Evolutionary conservation across 1,140 invertebrate genomes (phyloP), one percentile per base, ranked within the genome.

Genomic region (Nebria ingens): DNA sequence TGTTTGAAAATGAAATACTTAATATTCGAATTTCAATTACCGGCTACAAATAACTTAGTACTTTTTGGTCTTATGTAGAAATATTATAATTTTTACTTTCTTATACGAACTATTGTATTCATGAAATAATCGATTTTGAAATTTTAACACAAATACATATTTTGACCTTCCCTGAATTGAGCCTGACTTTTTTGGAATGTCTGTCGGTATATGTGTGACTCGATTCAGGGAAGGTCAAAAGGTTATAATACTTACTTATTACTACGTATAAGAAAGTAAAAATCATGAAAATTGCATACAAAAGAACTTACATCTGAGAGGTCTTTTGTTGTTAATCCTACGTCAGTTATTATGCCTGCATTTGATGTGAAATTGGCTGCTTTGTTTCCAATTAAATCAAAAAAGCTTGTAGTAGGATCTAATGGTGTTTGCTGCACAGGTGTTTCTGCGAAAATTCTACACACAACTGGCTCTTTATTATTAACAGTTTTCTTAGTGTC

Each of bases 401-500:
- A 70, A 59, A 71, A 71, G 6, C 65, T 57, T 29, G 68, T 64
- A 19, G 68, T 68, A 3, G 66, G 68, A 60, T 71, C 68, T n/a
- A 56, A 19, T 25, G 55, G 12, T 60, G 69, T 66, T 19, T 62
- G 51, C 50, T 64, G 65, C 19, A 59, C 54, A n/a, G 65, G 57
- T 2, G 64, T 65, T 57, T 72, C 67, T 2, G 68, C 62, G 61
- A 74, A 76, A 53, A 75, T 62, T 63, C 69, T 65, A 60, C 74
- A 75, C 2, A 74, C 68, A 53, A 70, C 68, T 21, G 73, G 72
- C 57, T 75, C 72, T 19, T 53, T 17, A 2, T 17, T 21, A n/a
- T 23, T 23, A 15, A 34, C 6, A 12, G 9, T 45, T 17, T 45
- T 45, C 40, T 17, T 17, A 3, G 40, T 45, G 6, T 45, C 40